Base-by-base conservation (phyloP, 2,888 invertebrate species). In the Drosophila incognita region DNA sequence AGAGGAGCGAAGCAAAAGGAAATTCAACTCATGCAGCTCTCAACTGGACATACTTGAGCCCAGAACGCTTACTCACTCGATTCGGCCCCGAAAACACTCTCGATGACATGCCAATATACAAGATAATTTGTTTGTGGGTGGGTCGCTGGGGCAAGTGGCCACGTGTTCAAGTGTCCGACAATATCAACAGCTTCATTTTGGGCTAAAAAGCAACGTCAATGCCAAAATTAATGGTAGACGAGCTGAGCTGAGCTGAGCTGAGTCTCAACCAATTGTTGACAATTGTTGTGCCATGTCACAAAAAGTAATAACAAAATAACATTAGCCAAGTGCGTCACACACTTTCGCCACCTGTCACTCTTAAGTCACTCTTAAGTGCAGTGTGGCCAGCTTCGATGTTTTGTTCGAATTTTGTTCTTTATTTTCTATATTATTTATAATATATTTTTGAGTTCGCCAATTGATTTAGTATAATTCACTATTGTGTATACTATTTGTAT, bases 151-250 rank as follows among this genome's bases (percentile, higher is more conserved):
- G 27, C 33, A 31, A 31, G 27, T 49, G 54, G 69, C 63, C 87
- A 80, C 74, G 82, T 83, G 82, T 83, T 69, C 56, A 53, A 70
- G 83, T 70, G 72, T 62, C 72, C 40, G 56, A 72, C 74, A 83
- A 66, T 62, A 79, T 79, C 82, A 88, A 74, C 85, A 87, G 73
- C 89, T 89, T 87, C 69, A 89, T 89, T 87, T 66, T 72, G 68
- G 53, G 48, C 48, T 49, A 21, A 80, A 82, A 77, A 57, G 78
- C 48, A 48, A 53, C 29, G 69, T 31, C 46, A 77, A 62, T 68
- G 58, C 49, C 52, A 60, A 81, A 69, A 79, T 74, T 74, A 81
- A 81, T 79, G 81, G 64, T 31, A 27, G 60, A 49, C 24, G 24
- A 38, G 58, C 35, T 33, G 33, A 33, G 33, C 33, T 24, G 4